phyloP scores from a whole-genome alignment of 2,888 invertebrate species.

The Orchesella flavescens region DNA sequence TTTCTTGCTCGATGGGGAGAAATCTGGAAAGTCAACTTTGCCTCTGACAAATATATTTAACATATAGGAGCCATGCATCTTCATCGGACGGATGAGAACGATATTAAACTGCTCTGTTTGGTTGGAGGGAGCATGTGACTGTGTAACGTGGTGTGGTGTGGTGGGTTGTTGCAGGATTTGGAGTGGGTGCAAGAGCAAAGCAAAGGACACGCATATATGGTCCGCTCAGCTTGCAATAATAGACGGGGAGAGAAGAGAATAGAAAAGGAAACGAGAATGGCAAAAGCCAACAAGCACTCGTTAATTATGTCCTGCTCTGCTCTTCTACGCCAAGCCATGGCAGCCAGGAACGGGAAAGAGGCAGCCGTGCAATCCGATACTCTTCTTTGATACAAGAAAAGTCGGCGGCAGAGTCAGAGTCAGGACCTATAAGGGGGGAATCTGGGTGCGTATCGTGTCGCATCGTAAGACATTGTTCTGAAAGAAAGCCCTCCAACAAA shows the following conservation, averaged over 20 bases:
- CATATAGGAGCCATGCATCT: conserved; percentile 8
- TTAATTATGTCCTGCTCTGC: conserved; percentile 54
- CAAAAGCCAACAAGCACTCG: conserved; percentile 58
- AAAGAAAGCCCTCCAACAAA: no score
- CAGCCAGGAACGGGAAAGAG: not conserved
- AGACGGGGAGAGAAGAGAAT: not conserved
- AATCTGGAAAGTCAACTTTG: not conserved
- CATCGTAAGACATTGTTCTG: no score
- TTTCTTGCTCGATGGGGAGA: not conserved
- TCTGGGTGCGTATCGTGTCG: no score
- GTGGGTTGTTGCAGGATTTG: not conserved
- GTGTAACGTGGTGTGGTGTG: conserved; percentile 9
- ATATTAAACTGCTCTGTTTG: not conserved
- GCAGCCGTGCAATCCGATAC: not conserved
- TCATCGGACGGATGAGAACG: conserved; percentile 2
- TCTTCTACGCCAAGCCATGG: not conserved
- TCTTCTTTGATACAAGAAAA: not conserved
- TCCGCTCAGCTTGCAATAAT: not conserved
- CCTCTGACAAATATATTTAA: not conserved
- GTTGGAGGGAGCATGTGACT: conserved; percentile 30
- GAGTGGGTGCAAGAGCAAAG: conserved; percentile 9
- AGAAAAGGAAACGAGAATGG: conserved; percentile 28
- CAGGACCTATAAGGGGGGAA: no score
- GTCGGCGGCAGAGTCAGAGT: not conserved
- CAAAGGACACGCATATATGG: not conserved